Evolutionary conservation across 2,797 vertebrate genomes (phyloP), one percentile per base, ranked within the genome.

Genomic region (Poecilia gillii): DNA sequence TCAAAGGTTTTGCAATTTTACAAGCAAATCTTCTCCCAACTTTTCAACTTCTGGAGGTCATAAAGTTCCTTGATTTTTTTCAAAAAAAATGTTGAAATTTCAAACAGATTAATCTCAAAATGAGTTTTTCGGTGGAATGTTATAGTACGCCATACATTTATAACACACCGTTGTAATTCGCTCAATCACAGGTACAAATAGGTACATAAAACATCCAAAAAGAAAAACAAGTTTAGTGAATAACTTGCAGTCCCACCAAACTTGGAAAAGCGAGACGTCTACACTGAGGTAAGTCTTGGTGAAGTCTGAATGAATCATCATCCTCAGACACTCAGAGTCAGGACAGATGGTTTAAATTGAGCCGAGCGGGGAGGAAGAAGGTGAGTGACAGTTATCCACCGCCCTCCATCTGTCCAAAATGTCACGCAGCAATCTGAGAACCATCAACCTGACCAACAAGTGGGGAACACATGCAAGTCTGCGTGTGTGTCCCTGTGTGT

Each of bases 391-490:
- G 84, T 90, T 71, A 86, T 88, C 89, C 89, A 85, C 85, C 80
- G 82, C 68, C 84, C 79, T 88, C 84, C 83, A 88, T 90, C 89
- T 88, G 87, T 90, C 90, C 80, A 82, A 80, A 89, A 91, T 88
- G 88, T 91, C 89, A 91, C 71, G 6, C 75, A 87, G 89, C 89
- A 91, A 91, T 92, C 88, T 90, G 91, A 93, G 89, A 92, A 84
- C 78, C 82, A 91, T 87, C 86, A 85, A 82, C 81, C 78, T 77
- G 75, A 83, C 39, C 33, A 74, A 82, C 68, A 74, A 84, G 73
- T 80, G 82, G 88, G 49, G 64, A 91, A 78, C 91, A 91, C 86
- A 53, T 86, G 81, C 84, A 76, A 43, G 59, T 59, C 45, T 71
- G 72, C 51, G 71, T 74, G 75, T 77, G 66, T 72, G 76, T 71